Percentiles rank a stretch among this genome's conserved stretches.
Evolutionary conservation across 2,797 vertebrate species (phyloP).

Genomic region (Urophycis tenuis): DNA sequence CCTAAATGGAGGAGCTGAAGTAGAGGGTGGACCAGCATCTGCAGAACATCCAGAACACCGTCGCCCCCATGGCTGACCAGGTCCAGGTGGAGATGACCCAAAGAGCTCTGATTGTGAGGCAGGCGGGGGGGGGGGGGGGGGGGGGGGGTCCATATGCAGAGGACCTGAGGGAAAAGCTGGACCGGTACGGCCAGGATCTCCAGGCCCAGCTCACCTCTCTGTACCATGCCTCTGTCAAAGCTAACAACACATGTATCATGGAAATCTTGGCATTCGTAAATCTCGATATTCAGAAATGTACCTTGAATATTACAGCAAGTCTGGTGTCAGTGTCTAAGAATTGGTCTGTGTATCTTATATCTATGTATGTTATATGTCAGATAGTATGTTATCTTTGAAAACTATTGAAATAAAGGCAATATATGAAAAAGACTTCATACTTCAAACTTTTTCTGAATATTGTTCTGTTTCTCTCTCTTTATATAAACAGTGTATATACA

Average conservation of each 20-base stretch:
- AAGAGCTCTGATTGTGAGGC: conserved; percentile 57
- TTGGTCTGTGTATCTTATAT: too few species aligned
- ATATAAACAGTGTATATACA: too few species aligned
- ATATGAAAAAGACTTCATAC: too few species aligned
- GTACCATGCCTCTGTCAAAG: conserved; percentile 55
- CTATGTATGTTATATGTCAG: too few species aligned
- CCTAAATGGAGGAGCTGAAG: conserved; percentile 65
- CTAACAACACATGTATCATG: conserved; percentile 23
- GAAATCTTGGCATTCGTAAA: too few species aligned
- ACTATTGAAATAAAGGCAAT: too few species aligned
- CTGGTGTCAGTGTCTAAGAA: too few species aligned
- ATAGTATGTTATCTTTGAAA: too few species aligned
- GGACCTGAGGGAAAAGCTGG: conserved; percentile 60
- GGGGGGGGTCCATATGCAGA: conserved; percentile 69
- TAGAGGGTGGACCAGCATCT: conserved; percentile 66
- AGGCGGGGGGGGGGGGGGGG: conserved; percentile 64
- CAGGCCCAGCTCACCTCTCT: conserved; percentile 57
- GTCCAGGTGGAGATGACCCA: conserved; percentile 58
- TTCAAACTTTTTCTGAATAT: too few species aligned
- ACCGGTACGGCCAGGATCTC: conserved; percentile 65
- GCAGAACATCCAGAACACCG: conserved; percentile 59
- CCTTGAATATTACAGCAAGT: background rate
- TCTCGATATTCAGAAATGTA: background rate
- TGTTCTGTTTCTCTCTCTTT: too few species aligned
- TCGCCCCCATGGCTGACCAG: conserved; percentile 54